Percentiles rank a stretch among this genome's conserved stretches.
Evolutionary conservation across 2,797 vertebrate species (phyloP).

Genomic region (Squalus acanthias): DNA sequence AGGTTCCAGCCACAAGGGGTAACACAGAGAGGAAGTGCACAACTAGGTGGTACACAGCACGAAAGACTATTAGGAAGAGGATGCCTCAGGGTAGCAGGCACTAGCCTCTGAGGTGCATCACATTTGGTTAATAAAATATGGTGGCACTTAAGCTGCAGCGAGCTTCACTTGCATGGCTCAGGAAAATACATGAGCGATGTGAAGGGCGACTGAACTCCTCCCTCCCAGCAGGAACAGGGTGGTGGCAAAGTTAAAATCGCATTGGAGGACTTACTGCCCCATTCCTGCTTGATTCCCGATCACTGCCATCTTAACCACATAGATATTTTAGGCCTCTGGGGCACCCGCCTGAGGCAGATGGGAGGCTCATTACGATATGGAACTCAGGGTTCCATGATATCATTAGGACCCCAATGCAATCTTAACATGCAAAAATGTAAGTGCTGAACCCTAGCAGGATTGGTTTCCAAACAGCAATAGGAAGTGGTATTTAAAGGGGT

Average conservation of each 20-base stretch:
- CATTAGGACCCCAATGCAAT: neutral
- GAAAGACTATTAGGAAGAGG: neutral
- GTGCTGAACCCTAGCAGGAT: neutral
- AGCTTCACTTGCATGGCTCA: neutral
- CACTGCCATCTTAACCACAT: no score
- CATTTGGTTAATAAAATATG: neutral
- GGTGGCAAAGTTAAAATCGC: neutral
- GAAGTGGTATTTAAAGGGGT: neutral
- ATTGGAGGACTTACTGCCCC: neutral
- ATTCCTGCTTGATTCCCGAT: neutral
- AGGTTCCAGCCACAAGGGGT: neutral
- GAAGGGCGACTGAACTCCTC: neutral
- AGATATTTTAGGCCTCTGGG: neutral
- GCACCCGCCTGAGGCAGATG: neutral
- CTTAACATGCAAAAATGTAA: neutral
- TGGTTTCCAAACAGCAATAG: neutral
- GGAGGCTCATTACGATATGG: neutral
- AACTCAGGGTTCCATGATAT: neutral
- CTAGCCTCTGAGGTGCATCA: neutral
- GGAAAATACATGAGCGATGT: neutral
- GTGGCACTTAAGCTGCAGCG: neutral
- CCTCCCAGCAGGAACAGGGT: neutral
- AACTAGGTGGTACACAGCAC: neutral
- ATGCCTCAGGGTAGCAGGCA: neutral
- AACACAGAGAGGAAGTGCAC: neutral